phyloP scores from a whole-genome alignment of 2,113 vertebrate species.

The Caranx melampygus region DNA sequence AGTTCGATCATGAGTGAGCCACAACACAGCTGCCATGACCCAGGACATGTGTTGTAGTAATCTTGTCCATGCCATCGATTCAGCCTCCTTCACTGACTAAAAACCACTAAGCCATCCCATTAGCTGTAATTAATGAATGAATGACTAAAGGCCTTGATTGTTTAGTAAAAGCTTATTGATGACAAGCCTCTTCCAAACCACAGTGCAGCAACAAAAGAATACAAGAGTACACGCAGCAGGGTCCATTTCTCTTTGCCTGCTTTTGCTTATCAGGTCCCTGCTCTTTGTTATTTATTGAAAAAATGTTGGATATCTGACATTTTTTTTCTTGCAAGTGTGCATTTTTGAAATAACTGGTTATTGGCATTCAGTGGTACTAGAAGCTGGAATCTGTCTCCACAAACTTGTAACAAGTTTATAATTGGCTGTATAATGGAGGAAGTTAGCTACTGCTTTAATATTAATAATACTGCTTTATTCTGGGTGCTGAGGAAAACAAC shows the following conservation, averaged over 20 bases:
- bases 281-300: background rate
- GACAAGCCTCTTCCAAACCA: background rate
- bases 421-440: background rate
- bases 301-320: background rate
- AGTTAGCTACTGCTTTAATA: background rate
- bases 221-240: background rate
- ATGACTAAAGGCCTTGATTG: constrained; percentile 15
- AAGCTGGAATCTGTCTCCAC: too few species aligned
- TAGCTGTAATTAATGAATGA: constrained; percentile 23
- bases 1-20: background rate
- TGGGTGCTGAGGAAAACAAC: background rate
- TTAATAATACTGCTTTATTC: background rate
- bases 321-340: too few species aligned
- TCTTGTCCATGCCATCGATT: background rate
- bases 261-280: background rate
- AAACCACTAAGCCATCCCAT: constrained; percentile 11
- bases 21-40: background rate
- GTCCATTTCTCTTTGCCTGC: background rate
- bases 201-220: background rate
- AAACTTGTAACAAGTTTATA: background rate
- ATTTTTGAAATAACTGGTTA: too few species aligned
- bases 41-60: background rate
- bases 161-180: constrained; percentile 12
- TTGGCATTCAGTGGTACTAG: too few species aligned
- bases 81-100: background rate